Conservation (phyloP, 2,888 invertebrate genomes). For the Leptarthrus brevirostris region DNA sequence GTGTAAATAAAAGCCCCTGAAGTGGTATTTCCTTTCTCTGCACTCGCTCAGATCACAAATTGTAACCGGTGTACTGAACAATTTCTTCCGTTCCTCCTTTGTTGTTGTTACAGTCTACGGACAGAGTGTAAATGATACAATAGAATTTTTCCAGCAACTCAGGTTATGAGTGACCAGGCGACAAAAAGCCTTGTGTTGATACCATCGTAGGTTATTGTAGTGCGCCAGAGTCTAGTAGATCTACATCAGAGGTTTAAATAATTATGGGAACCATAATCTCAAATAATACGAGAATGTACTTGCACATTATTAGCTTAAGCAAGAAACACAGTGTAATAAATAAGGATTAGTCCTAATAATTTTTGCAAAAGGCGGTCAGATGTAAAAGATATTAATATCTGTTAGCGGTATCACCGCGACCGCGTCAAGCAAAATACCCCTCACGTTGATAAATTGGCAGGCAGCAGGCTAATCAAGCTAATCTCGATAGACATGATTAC, state of each 20-base stretch:
- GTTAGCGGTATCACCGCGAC: not conserved
- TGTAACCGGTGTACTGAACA: constrained; percentile 35
- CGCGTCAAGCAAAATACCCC: not conserved
- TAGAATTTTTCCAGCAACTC: constrained; percentile 31
- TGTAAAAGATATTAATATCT: constrained; percentile 19
- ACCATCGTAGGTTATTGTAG: not conserved
- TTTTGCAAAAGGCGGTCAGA: constrained; percentile 15
- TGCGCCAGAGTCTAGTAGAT: constrained; percentile 10
- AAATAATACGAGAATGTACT: constrained; percentile 16
- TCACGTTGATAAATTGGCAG: not conserved
- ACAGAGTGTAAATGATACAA: constrained; percentile 28
- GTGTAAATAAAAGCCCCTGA: constrained; percentile 35
- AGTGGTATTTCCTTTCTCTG: constrained; percentile 39
- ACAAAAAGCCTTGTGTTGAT: not conserved
- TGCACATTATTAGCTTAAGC: constrained; percentile 16
- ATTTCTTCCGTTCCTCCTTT: constrained; percentile 31
- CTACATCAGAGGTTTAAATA: not conserved
- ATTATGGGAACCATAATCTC: constrained; percentile 32
- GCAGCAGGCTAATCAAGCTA: constrained; percentile 11
- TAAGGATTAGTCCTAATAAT: constrained; percentile 34
- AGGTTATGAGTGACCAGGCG: not conserved
- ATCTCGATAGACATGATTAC: constrained; percentile 15
- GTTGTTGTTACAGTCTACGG: not conserved
- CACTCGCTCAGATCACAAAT: constrained; percentile 19
- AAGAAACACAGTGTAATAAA: constrained; percentile 25